A percentile compares a stretch with the other conserved stretches of the same genome.
Evolutionary conservation across 2,888 invertebrate species (phyloP).

Genomic region (Netelia virgata): DNA sequence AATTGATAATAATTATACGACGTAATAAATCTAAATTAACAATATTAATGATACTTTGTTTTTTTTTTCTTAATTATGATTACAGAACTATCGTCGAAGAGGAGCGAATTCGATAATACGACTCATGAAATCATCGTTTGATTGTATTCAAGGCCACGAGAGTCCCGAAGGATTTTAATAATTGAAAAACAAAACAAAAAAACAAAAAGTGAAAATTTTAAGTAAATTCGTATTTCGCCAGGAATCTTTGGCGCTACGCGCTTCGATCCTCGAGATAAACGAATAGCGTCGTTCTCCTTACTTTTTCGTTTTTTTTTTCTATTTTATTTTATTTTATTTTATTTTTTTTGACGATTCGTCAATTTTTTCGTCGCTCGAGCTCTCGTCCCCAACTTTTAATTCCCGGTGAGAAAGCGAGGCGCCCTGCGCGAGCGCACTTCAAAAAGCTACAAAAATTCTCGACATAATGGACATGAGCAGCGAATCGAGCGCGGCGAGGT

Average conservation of each 20-base stretch:
- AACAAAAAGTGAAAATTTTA: not conserved
- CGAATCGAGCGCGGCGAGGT: constrained; percentile 84
- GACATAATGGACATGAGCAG: constrained; percentile 84
- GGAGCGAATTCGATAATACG: not conserved
- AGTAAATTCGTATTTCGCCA: not conserved
- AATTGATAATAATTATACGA: constrained; percentile 2
- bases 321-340: not conserved
- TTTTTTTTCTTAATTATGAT: constrained; percentile 40
- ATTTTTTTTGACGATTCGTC: not conserved
- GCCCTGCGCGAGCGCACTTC: constrained; percentile 62
- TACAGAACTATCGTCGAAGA: constrained; percentile 44
- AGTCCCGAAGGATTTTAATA: constrained; percentile 56
- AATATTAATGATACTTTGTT: not conserved
- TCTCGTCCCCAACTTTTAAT: constrained; percentile 5
- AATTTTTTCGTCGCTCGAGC: not conserved
- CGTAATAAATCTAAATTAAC: constrained; percentile 6
- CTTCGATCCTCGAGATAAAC: constrained; percentile 28
- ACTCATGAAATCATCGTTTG: constrained; percentile 55
- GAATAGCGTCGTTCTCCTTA: constrained; percentile 37
- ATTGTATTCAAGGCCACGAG: constrained; percentile 34
- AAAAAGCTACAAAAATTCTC: constrained; percentile 77
- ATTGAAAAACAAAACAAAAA: constrained; percentile 13
- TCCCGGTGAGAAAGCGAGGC: constrained; percentile 58
- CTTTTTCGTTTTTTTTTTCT: not conserved
- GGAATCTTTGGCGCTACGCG: constrained; percentile 26